These are phyloP conservation scores for Emydura subglobosa DNA, from an alignment of 2,113 vertebrate species.

Conservation along the genomic window DNA sequence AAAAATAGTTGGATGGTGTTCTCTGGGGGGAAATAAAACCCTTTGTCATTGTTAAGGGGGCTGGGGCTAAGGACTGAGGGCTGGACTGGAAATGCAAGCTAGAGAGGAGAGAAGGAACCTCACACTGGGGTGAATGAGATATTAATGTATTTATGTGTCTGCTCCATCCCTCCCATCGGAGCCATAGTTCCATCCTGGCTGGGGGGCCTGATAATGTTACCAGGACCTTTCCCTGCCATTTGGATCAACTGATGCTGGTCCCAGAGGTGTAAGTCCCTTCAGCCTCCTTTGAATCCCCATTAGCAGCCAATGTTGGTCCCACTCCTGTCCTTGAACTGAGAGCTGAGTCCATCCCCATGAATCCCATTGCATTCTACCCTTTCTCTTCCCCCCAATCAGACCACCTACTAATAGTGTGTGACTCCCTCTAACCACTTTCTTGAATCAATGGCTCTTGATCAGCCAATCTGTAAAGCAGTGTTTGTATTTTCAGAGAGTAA, in stretches of 20 bases:
- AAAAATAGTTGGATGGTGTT: background rate
- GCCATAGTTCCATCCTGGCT: background rate
- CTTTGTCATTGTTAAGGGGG: background rate
- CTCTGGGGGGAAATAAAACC: too few relatives aligned
- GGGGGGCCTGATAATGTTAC: background rate
- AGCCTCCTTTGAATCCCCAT: background rate
- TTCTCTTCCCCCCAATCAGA: background rate
- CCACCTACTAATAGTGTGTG: background rate
- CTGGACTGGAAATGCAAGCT: background rate
- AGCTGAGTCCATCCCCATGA: background rate
- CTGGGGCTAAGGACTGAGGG: background rate
- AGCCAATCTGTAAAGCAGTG: slow-evolving; percentile 1
- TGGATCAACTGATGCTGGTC: background rate
- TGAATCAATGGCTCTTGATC: background rate
- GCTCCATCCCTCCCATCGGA: background rate
- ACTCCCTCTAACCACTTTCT: slow-evolving; percentile 21
- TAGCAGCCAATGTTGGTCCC: background rate
- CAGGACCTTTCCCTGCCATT: background rate
- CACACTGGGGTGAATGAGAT: background rate
- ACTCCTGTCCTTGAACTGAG: background rate
- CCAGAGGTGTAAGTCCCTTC: background rate
- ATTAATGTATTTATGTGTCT: background rate
- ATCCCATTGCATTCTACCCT: background rate
- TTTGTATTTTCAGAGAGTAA: slow-evolving; percentile 58
- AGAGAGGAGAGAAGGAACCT: background rate